A percentile compares a stretch with the other conserved stretches of the same genome.
Evolutionary conservation across 64 coral and sea anemone species (phyloP).

Genomic region (Pocillopora verrucosa): DNA sequence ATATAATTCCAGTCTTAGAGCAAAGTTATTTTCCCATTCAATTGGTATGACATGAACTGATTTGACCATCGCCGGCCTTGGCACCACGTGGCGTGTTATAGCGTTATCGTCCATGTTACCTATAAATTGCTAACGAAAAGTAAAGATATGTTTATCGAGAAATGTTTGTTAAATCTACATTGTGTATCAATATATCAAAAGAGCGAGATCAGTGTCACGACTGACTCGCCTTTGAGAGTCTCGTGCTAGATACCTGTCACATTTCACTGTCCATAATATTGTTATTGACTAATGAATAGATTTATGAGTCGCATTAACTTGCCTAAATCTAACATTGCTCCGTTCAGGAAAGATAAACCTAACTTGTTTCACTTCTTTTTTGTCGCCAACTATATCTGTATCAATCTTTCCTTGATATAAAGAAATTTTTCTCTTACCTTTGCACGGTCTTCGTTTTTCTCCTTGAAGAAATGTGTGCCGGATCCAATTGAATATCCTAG

Average conservation of each 20-base stretch:
- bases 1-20: conserved; percentile 55
- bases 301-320: too few species aligned
- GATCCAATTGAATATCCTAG: conserved; percentile 43
- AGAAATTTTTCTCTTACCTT: not conserved
- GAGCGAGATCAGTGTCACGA: too few species aligned
- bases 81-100: conserved; percentile 30
- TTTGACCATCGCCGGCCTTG: conserved; percentile 28
- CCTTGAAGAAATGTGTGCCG: conserved; percentile 2
- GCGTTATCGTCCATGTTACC: conserved; percentile 46
- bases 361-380: too few species aligned
- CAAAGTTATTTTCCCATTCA: conserved; percentile 48
- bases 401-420: too few species aligned
- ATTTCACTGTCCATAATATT: too few species aligned
- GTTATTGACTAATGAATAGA: too few species aligned
- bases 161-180: too few species aligned
- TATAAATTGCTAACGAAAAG: conserved; percentile 32
- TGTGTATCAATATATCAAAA: not conserved
- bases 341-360: too few species aligned
- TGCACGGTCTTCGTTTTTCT: not conserved
- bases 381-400: too few species aligned
- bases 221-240: too few species aligned
- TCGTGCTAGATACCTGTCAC: too few species aligned
- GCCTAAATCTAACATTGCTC: too few species aligned
- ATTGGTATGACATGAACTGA: conserved; percentile 35
- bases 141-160: not conserved